Evolutionary conservation across 2,797 vertebrate genomes (phyloP).

Genomic region (Emydoidea blandingii): DNA sequence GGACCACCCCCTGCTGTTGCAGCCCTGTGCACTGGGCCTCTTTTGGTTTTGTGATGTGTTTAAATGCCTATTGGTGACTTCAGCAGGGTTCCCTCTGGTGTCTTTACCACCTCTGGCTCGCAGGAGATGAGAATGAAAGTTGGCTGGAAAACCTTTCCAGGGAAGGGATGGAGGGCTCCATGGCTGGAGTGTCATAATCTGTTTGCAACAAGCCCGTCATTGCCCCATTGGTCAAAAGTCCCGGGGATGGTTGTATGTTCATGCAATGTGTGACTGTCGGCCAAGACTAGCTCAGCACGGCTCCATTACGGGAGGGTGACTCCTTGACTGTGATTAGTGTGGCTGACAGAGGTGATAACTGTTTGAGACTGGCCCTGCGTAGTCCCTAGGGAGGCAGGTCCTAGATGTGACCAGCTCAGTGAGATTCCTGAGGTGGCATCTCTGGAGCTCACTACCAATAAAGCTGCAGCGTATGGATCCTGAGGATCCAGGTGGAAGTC

Average conservation of each 20-base stretch:
- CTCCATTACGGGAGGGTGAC: too few relatives aligned
- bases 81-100: not conserved
- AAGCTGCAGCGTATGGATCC: not conserved
- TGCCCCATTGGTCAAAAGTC: too few relatives aligned
- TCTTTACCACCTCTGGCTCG: not conserved
- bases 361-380: not conserved
- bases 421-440: not conserved
- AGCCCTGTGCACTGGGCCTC: not conserved
- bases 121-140: not conserved
- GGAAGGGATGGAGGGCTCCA: not conserved
- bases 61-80: not conserved
- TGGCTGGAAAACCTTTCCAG: not conserved
- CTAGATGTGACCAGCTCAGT: not conserved
- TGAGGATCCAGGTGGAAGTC: not conserved
- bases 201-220: not conserved
- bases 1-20: not conserved
- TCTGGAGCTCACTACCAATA: not conserved
- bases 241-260: too few relatives aligned
- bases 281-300: too few relatives aligned
- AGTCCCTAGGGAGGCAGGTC: too few relatives aligned
- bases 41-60: not conserved
- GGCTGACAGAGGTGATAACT: rapidly evolving
- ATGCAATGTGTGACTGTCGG: too few relatives aligned
- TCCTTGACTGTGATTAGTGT: too few relatives aligned
- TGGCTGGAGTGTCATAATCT: not conserved